A percentile compares a stretch with the other conserved stretches of the same genome.
Conservation (phyloP, 2,797 vertebrate species). For the Eidolon dupreanum region DNA sequence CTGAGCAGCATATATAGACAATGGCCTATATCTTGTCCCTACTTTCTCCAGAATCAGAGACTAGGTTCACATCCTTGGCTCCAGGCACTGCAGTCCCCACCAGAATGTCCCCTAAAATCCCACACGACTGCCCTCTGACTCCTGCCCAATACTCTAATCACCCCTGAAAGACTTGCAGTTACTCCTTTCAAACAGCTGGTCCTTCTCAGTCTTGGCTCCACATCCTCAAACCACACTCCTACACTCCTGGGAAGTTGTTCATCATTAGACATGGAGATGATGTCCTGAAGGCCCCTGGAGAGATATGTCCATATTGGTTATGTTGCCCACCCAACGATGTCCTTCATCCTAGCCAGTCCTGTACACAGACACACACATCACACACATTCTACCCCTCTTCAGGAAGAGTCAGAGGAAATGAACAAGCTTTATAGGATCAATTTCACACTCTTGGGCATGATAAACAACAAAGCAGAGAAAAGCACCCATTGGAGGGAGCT, state of each 20-base stretch:
- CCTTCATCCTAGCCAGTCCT: neutral
- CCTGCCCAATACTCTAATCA: neutral
- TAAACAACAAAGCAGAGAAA: slow-evolving; percentile 47
- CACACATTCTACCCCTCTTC: neutral
- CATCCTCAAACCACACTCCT: neutral
- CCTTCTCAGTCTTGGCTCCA: neutral
- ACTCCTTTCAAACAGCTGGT: neutral
- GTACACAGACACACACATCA: too few species aligned
- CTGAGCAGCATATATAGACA: neutral
- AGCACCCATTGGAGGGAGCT: neutral
- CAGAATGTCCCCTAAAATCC: neutral
- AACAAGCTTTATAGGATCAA: slow-evolving; percentile 52
- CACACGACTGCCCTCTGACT: neutral
- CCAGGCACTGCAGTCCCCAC: neutral
- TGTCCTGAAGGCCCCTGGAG: neutral
- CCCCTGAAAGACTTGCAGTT: neutral
- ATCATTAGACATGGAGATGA: neutral
- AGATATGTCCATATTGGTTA: neutral
- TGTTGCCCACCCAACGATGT: neutral
- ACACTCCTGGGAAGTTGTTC: neutral
- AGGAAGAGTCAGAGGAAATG: slow-evolving; percentile 40
- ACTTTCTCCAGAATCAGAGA: neutral
- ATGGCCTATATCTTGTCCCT: neutral
- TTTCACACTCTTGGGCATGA: slow-evolving; percentile 45
- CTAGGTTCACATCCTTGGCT: neutral